Evolutionary conservation across 2,888 invertebrate species (phyloP).

Genomic region (Drosophila mettleri): DNA sequence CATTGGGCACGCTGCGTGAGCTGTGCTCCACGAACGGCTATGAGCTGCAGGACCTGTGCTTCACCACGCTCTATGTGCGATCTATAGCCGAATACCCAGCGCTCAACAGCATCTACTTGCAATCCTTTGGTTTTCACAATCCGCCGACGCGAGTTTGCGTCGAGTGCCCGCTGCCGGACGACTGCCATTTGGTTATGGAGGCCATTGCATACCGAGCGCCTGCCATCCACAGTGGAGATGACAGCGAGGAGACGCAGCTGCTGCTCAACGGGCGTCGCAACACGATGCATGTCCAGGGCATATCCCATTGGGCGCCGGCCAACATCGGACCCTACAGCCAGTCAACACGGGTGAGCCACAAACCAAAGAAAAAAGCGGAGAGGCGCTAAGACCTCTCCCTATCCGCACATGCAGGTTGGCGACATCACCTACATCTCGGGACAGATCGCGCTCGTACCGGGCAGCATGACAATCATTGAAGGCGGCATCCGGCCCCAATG

Average conservation of each 20-base stretch:
- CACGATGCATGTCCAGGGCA: conserved; percentile 97
- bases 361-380: no score
- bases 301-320: conserved; percentile 99
- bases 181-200: conserved; percentile 91
- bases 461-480: conserved; percentile 90
- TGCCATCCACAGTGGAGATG: conserved; percentile 60
- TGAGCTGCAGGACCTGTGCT: conserved; percentile 89
- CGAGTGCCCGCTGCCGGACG: conserved; percentile 90
- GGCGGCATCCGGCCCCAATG: conserved; percentile 93
- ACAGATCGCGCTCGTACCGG: conserved; percentile 95
- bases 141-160: conserved; percentile 95
- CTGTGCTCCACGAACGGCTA: conserved; percentile 82
- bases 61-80: conserved; percentile 93
- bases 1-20: conserved; percentile 90
- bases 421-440: conserved; percentile 95
- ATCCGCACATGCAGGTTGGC: conserved; percentile 87
- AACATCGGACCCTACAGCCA: conserved; percentile 99
- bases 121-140: conserved; percentile 90
- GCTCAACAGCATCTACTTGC: conserved; percentile 91
- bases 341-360: conserved; percentile 89
- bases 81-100: conserved; percentile 92
- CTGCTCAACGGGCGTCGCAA: conserved; percentile 86
- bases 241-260: conserved; percentile 56
- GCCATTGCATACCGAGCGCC: conserved; percentile 88
- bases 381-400: no score